A percentile compares a stretch with the other conserved stretches of the same genome.
Evolutionary conservation across 2,888 invertebrate species (phyloP).

Genomic region (Allygus modestus): DNA sequence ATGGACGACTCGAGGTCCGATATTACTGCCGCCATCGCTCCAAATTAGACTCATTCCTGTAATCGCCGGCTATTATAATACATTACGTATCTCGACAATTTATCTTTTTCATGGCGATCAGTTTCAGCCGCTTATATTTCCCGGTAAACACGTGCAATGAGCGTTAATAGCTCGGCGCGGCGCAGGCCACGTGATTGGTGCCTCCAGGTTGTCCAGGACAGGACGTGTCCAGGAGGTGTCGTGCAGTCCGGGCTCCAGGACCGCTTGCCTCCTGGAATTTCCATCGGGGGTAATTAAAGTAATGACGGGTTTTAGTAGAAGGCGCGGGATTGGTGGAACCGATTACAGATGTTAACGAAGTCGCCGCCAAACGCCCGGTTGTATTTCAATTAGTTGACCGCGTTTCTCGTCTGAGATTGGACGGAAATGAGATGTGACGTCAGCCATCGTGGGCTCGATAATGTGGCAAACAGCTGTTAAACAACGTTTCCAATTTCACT

Average conservation of each 20-base stretch:
- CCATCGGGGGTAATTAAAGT: slow-evolving; percentile 43
- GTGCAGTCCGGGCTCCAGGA: slow-evolving; percentile 26
- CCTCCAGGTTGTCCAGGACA: neutral
- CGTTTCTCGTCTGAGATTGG: slow-evolving; percentile 31
- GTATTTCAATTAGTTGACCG: slow-evolving; percentile 33
- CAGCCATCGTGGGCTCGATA: neutral
- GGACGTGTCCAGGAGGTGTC: slow-evolving; percentile 14
- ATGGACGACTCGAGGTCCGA: slow-evolving; percentile 39
- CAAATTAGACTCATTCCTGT: slow-evolving; percentile 58
- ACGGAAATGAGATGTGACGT: neutral
- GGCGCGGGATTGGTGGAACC: slow-evolving; percentile 36
- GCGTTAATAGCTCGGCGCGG: neutral
- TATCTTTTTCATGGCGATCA: slow-evolving; percentile 45
- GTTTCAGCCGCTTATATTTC: slow-evolving; percentile 32
- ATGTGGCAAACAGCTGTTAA: neutral
- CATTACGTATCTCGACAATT: slow-evolving; percentile 54
- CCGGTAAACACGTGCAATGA: slow-evolving; percentile 35
- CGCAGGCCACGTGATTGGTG: neutral
- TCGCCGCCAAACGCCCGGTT: neutral
- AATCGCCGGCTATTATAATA: slow-evolving; percentile 43
- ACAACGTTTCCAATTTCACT: too few relatives aligned
- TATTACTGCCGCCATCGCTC: slow-evolving; percentile 52
- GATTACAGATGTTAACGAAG: slow-evolving; percentile 14
- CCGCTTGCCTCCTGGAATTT: slow-evolving; percentile 48
- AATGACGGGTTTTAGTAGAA: slow-evolving; percentile 34